Base-by-base conservation (phyloP, 2,113 vertebrate genomes). In the Chloropsis hardwickii region DNA sequence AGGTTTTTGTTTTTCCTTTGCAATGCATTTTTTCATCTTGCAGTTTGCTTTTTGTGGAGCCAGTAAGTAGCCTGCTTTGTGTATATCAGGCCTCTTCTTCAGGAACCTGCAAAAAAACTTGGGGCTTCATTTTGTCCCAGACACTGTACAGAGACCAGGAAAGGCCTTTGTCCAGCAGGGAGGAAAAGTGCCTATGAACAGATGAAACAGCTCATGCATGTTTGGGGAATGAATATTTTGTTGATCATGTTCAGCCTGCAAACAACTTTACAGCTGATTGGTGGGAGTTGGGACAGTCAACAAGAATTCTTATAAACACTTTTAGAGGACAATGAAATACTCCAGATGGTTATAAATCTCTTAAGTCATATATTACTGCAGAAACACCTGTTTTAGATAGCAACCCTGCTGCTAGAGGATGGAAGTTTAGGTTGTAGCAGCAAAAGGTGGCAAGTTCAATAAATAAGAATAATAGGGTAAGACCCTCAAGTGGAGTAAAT, bases 341-440 rank as follows among this genome's bases (percentile, higher is more conserved):
- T 60, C 48, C 1, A 7, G 61, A 64, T 76, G 69, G 65, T 77
- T 78, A 29, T 58, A 86, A 94, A 93, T 92, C 66, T 65, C 64
- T 40, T 24, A 81, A 89, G 62, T 81, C 58, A 35, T 73, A 84
- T 87, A 90, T 94, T 76, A 93, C 58, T 80, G 31, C 78, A 64
- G 48, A 90, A 95, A 90, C 81, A 86, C 69, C 90, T 97, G 90
- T 67, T 95, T 92, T 61, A 88, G 61, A 94, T 50, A 93, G 92
- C 65, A 94, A 17, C n/a, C n/a, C 72, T 64, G 51, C 88, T 88
- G 84, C 90, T 78, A 39, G 45, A 88, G 61, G 72, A 84, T 90
- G 73, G 88, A 96, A 81, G 65, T 93, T 92, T 39, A 72, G 80
- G 27, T 85, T 91, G 44, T 44, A 54, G 33, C 85, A 84, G 69